Evolutionary conservation across 2,888 invertebrate species (phyloP), one percentile per base, ranked within the genome.

Genomic region (Patella caerulea): DNA sequence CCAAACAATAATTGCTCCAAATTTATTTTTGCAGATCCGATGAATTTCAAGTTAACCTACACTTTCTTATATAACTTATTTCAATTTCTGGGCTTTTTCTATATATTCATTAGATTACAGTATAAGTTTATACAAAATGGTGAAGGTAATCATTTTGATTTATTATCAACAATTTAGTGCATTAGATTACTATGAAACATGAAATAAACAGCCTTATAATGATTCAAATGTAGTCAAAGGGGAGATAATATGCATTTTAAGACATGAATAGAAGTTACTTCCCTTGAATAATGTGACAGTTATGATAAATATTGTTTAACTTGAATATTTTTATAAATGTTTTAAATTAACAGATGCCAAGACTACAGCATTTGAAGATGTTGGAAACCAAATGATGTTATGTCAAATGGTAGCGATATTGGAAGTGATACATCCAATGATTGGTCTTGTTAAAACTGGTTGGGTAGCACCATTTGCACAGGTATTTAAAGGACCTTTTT

Each of bases 351-450:
- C 82, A 89, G 89, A 78, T 45, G 84, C 86, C 17, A 86, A 86
- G 78, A 81, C 84, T 73, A 82, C 78, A 45, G 86, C 90, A 15
- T 90, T 88, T 86, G 88, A 88, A 72, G 72, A 79, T 15, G 88
- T 90, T 14, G 90, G 90, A 45, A 81, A 84, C n/a, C 90, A 89
- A 78, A 72, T 92, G 77, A 90, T 89, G 86, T 77, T 90, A n/a
- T 93, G 96, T 56, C 97, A 97, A 86, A 90, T 96, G 2, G 92
- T 96, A 86, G 96, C 97, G 91, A 94, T 95, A 86, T 90, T 98
- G 81, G 98, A 98, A 93, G 94, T 97, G 0, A 93, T 98, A 93
- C 97, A 98, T 93, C 96, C 97, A 0, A 87, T 97, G 72, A 95
- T 97, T 89, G 96, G 97, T 2, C 96, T 97, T 88, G 96, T 97